These are phyloP conservation scores for Hirudo medicinalis DNA, from an alignment of 1,140 invertebrate species.

Conservation along the genomic window DNA sequence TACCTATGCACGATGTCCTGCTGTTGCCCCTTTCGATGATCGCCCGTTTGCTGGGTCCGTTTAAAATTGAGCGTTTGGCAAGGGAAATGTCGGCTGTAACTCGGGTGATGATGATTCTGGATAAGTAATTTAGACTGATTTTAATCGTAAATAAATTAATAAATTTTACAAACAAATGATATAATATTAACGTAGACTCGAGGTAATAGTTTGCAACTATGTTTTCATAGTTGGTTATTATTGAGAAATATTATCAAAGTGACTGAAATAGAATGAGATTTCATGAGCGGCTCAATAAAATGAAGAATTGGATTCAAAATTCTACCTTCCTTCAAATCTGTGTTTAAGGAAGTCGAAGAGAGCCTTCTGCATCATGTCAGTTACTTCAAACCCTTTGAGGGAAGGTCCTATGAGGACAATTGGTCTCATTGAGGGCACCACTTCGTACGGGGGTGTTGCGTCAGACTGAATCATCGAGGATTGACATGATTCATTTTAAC, in stretches of 20 bases:
- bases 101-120: constrained; percentile 94
- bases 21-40: constrained; percentile 10
- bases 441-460: constrained; percentile 86
- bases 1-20: constrained; percentile 10
- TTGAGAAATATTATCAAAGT: not conserved
- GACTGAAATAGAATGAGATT: not conserved
- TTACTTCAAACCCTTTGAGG: constrained; percentile 95
- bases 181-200: too few relatives aligned
- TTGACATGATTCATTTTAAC: too few relatives aligned
- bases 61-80: constrained; percentile 68
- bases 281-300: not conserved
- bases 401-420: constrained; percentile 96
- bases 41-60: constrained; percentile 11
- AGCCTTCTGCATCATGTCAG: constrained; percentile 99
- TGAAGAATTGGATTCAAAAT: too few relatives aligned
- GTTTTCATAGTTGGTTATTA: not conserved
- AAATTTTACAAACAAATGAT: too few relatives aligned
- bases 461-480: not conserved
- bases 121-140: constrained; percentile 21
- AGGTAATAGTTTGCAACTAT: too few relatives aligned
- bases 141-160: not conserved
- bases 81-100: constrained; percentile 98
- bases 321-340: constrained; percentile 78
- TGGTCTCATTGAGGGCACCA: constrained; percentile 97
- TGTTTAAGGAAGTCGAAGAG: constrained; percentile 98